Conservation (phyloP, 1,140 invertebrate genomes). For the Procambarus virginalis region DNA sequence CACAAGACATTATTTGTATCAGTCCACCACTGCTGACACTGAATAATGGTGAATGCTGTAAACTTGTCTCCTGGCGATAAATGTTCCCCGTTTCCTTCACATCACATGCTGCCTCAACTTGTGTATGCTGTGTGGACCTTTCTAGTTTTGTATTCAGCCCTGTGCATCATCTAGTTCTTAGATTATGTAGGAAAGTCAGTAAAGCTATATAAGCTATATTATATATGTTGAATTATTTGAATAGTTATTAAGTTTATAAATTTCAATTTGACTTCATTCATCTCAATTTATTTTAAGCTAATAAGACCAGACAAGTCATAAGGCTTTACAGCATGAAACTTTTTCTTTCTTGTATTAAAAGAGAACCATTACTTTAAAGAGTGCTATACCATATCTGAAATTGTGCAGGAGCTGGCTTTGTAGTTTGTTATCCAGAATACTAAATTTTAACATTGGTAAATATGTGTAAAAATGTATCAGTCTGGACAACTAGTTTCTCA, state of each 20-base stretch:
- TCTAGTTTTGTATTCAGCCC: conserved; percentile 43
- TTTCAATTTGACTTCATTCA: neutral
- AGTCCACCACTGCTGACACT: conserved; percentile 45
- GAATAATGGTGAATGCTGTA: conserved; percentile 45
- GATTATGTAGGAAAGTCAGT: conserved; percentile 36
- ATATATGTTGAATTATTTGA: conserved; percentile 28
- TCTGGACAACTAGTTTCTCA: neutral
- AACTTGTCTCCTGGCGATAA: conserved; percentile 33
- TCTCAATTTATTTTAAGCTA: neutral
- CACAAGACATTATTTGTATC: conserved; percentile 42
- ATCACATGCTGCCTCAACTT: conserved; percentile 58
- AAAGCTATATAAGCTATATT: conserved; percentile 20
- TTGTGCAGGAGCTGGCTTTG: neutral
- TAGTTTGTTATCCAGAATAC: conserved; percentile 11
- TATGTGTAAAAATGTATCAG: neutral
- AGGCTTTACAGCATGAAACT: neutral
- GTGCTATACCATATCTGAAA: neutral
- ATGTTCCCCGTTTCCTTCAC: conserved; percentile 42
- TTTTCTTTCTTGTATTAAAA: neutral
- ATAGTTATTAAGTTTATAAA: neutral
- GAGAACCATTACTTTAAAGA: neutral
- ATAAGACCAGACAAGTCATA: conserved; percentile 10
- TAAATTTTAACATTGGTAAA: neutral
- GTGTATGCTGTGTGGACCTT: conserved; percentile 58
- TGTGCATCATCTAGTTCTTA: conserved; percentile 58